A percentile compares a stretch with the other conserved stretches of the same genome.
phyloP scores from a whole-genome alignment of 2,888 invertebrate genomes.

The Lottia scabra region DNA sequence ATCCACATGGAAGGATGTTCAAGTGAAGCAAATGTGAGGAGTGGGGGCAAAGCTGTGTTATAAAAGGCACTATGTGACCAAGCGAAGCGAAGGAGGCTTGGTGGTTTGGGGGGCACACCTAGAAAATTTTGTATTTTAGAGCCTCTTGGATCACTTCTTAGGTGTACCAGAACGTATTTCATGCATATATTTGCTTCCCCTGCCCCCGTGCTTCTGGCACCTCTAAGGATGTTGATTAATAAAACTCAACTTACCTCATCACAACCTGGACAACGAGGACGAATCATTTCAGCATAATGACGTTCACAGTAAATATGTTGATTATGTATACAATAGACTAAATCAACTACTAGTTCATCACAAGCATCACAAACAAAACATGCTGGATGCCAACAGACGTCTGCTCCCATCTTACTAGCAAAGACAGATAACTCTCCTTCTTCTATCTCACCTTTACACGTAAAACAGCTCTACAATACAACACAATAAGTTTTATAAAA shows the following conservation, averaged over 20 bases:
- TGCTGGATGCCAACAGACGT: slow-evolving; percentile 85
- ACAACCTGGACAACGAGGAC: slow-evolving; percentile 95
- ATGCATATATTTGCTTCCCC: too few relatives aligned
- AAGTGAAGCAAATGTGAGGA: too few relatives aligned
- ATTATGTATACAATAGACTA: slow-evolving; percentile 94
- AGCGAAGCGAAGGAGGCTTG: too few relatives aligned
- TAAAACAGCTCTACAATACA: slow-evolving; percentile 79
- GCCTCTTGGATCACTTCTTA: too few relatives aligned
- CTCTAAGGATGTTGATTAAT: too few relatives aligned
- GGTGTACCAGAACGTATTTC: too few relatives aligned
- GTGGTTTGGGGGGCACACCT: too few relatives aligned
- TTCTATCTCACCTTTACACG: slow-evolving; percentile 84
- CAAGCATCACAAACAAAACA: slow-evolving; percentile 93
- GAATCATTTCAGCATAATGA: slow-evolving; percentile 95
- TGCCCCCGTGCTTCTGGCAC: too few relatives aligned
- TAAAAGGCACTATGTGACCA: too few relatives aligned
- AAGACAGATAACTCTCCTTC: slow-evolving; percentile 86
- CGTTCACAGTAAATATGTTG: slow-evolving; percentile 90
- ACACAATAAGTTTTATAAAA: not conserved
- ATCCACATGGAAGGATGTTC: not conserved
- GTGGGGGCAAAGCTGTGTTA: too few relatives aligned
- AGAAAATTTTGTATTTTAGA: too few relatives aligned
- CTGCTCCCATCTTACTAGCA: slow-evolving; percentile 84
- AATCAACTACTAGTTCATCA: slow-evolving; percentile 92
- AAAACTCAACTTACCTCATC: slow-evolving; percentile 86